Conservation (phyloP, 2,113 vertebrate species). For the Neolamprologus modestus region DNA sequence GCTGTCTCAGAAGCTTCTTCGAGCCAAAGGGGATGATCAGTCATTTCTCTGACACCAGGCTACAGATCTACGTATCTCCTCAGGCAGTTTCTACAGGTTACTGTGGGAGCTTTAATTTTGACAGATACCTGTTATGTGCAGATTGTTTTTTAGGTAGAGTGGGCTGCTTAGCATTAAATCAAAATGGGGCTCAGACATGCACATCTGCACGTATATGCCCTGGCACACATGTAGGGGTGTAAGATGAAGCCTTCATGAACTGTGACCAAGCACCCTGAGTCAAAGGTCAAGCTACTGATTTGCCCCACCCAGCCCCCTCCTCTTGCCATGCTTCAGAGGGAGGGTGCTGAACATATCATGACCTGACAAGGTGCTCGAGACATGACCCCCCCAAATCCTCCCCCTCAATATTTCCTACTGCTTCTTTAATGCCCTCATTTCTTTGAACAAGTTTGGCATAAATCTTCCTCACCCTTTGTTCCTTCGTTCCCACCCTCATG, state of each 20-base stretch:
- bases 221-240: background rate
- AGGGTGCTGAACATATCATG: conserved; percentile 37
- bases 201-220: background rate
- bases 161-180: background rate
- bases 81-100: background rate
- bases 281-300: conserved; percentile 64
- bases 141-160: background rate
- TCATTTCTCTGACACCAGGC: background rate
- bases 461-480: background rate
- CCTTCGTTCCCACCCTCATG: background rate
- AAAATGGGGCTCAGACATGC: background rate
- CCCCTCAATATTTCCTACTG: background rate
- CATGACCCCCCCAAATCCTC: background rate
- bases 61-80: background rate
- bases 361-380: conserved; percentile 10
- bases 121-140: background rate
- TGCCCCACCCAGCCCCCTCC: background rate
- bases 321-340: conserved; percentile 28
- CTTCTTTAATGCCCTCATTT: background rate
- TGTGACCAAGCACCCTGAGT: conserved; percentile 8
- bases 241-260: conserved; percentile 56
- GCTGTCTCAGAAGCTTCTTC: background rate
- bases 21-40: conserved; percentile 1
- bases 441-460: background rate
- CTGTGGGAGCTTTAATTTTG: background rate